phyloP scores from a whole-genome alignment of 2,888 invertebrate genomes.

The Galeruca laticollis region DNA sequence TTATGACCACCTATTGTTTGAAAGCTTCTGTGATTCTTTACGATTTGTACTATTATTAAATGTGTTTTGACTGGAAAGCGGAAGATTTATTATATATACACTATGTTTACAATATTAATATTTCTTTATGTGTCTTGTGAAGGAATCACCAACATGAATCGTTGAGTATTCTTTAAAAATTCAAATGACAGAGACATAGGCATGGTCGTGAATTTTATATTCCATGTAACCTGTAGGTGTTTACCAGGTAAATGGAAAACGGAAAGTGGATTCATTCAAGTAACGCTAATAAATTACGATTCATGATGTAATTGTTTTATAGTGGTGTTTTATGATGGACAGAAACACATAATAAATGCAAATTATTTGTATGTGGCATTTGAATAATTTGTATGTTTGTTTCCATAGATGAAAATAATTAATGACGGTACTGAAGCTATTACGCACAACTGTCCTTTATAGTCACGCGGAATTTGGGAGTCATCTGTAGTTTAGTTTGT shows the following conservation, averaged over 20 bases:
- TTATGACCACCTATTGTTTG: conserved; percentile 43
- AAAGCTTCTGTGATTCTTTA: conserved; percentile 24
- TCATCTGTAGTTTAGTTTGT: too few species aligned
- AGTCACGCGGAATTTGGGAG: too few species aligned
- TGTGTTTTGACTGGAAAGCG: conserved; percentile 12
- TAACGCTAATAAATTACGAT: conserved; percentile 6
- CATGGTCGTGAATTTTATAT: conserved; percentile 23
- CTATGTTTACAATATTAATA: conserved; percentile 17
- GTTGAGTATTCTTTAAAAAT: conserved; percentile 14
- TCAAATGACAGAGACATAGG: conserved; percentile 16
- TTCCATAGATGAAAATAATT: background rate
- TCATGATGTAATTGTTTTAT: conserved; percentile 14
- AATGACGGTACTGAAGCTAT: too few species aligned
- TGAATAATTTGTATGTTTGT: background rate
- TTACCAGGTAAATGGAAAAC: conserved; percentile 15
- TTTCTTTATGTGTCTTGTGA: conserved; percentile 15
- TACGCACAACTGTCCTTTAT: too few species aligned
- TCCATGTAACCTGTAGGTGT: conserved; percentile 12
- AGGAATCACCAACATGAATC: conserved; percentile 18
- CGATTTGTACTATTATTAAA: conserved; percentile 34
- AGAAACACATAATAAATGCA: conserved; percentile 7
- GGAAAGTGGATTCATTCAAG: conserved; percentile 2
- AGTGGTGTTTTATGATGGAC: background rate
- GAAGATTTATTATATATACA: conserved; percentile 29
- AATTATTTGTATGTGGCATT: conserved; percentile 7